Conservation (phyloP, 2,797 vertebrate species). For the Macrochelys suwanniensis region DNA sequence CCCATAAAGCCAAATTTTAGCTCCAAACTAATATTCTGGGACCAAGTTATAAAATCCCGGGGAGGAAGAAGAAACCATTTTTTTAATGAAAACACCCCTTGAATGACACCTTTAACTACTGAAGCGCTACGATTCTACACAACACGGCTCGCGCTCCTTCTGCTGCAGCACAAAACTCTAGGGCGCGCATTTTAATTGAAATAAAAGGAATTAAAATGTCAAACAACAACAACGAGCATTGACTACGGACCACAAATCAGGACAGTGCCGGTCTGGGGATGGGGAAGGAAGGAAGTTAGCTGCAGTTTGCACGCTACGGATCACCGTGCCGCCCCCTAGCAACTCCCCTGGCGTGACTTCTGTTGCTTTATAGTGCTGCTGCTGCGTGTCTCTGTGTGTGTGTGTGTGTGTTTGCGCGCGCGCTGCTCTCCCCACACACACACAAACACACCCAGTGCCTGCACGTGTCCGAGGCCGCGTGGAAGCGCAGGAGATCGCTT, state of each 20-base stretch:
- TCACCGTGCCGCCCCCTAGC: too few species aligned
- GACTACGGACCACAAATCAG: neutral
- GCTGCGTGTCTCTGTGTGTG: too few species aligned
- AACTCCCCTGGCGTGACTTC: too few species aligned
- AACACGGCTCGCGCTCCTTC: neutral
- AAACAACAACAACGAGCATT: neutral
- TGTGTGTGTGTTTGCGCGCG: too few species aligned
- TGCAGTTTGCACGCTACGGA: neutral
- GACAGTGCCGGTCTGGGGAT: neutral
- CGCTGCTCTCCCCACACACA: too few species aligned
- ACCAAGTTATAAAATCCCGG: neutral
- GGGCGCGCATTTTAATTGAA: neutral
- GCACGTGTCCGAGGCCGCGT: neutral
- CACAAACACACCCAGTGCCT: too few species aligned
- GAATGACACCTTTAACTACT: neutral
- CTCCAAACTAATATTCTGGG: neutral
- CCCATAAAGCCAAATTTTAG: neutral
- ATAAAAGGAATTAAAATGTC: neutral
- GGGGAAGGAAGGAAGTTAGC: neutral
- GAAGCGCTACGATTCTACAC: neutral
- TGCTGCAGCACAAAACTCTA: neutral
- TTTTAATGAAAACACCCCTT: neutral
- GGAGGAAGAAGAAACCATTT: neutral
- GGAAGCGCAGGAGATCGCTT: neutral
- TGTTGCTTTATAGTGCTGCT: too few species aligned